Base-by-base conservation (phyloP, 2,888 invertebrate genomes). In the Tromatobia lineatoria region DNA sequence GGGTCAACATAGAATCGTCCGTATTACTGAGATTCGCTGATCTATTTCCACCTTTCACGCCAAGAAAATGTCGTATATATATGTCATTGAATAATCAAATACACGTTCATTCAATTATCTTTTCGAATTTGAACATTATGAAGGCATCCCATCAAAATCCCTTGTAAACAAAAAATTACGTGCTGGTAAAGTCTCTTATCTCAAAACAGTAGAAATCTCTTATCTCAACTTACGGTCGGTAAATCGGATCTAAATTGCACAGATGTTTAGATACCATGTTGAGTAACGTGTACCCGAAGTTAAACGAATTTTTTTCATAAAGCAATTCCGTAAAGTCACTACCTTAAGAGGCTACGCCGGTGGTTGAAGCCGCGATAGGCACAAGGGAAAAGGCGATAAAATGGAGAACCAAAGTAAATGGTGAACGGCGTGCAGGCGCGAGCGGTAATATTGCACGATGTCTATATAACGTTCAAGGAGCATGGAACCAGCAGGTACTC, bases 361-460 rank as follows among this genome's bases (percentile, higher is more conserved):
- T 71, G 75, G 61, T 34, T 54, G 52, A 78, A 70, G 57, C 74
- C 75, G 45, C 57, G 18, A 47, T 67, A 54, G 47, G 74, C 34
- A 50, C 77, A 42, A 69, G 66, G 54, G 54, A 81, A 69, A 74
- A 69, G n/a, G 42, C 50, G 73, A n/a, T 70, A 71, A 34, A 66
- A 76, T 57, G 52, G 15, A 25, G 50, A 66, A 66, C 89, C 91
- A 88, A 90, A 90, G 91, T 90, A 92, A 92, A 92, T 91, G 89
- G 82, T 88, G 82, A 87, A 88, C 29, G 42, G 47, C 59, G 78
- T 25, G 61, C 18, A 64, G 57, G 34, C 54, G 45, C 76, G 78
- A 69, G 54, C 23, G 25, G 90, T 90, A 91, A 91, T 92, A 90
- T 90, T 88, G 87, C 78, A 69, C 78, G 74, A 80, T 81, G 38